Base-by-base conservation (phyloP, 2,113 vertebrate species). In the Salminus brasiliensis region DNA sequence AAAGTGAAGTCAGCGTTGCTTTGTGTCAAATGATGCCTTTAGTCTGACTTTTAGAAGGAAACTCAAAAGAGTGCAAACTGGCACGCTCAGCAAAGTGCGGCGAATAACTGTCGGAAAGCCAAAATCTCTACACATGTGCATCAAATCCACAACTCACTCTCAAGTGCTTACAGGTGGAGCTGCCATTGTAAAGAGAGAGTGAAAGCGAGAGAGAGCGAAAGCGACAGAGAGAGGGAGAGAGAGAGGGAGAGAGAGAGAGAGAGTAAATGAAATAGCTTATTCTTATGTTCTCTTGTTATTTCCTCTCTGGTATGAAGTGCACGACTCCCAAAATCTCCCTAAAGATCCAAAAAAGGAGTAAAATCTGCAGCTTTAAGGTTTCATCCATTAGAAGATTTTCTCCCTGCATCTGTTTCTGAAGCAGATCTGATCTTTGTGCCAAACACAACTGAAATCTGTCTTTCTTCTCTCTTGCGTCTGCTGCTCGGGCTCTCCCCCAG, bases 61-160 rank as follows among this genome's bases (percentile, higher is more conserved):
- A 65, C 1, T 36, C 29, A 49, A 62, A 23, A 34, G 10, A 5
- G 18, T 12, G 41, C 34, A 36, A 36, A 36, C 45, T 18, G 15
- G 6, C 16, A 49, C 12, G 47, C 10, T 49, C 47, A 21, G 18
- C 18, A 49, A 21, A 49, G 49, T 25, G 1, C 21, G 25, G n/a
- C 16, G 16, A 68, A 43, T 68, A 30, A 68, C 55, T 39, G 43
- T 3, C 18, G 47, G 29, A 59, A 39, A 77, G 34, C 63, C 34
- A 67, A 67, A 76, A 25, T 41, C 16, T 2, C 15, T 9, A 18
- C 2, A 25, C 49, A 36, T 32, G 63, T 29, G n/a, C 16, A 36
- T 29, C 60, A 60, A n/a, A 18, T 45, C 23, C 23, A 47, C 85
- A 84, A 88, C 52, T 87, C 77, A 86, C n/a, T n/a, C n/a, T n/a